Evolutionary conservation across 1,140 invertebrate genomes (phyloP).

Genomic region (Musca vetustissima): DNA sequence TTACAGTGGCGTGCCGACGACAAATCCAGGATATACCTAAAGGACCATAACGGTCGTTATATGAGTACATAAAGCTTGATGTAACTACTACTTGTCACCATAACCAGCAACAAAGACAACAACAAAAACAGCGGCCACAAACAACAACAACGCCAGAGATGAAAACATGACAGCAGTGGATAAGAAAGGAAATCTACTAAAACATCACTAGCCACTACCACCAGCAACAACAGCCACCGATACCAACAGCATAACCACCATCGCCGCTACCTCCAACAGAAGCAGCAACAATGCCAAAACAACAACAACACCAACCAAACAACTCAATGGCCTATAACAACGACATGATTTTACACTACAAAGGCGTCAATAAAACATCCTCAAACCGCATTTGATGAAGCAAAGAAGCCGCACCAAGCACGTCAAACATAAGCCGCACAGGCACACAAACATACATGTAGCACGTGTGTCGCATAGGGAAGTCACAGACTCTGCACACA

Average conservation of each 20-base stretch:
- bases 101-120: constrained; percentile 9
- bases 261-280: too few species aligned
- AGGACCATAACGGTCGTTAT: background rate
- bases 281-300: background rate
- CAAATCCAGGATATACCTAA: constrained; percentile 3
- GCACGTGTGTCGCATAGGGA: constrained; percentile 7
- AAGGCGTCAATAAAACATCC: constrained; percentile 23
- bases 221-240: too few species aligned
- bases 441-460: background rate
- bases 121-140: background rate
- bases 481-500: too few species aligned
- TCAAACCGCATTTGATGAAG: constrained; percentile 19
- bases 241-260: too few species aligned
- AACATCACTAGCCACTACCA: too few species aligned
- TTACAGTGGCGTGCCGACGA: background rate
- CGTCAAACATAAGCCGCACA: background rate
- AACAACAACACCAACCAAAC: constrained; percentile 12
- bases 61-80: constrained; percentile 6
- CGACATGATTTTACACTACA: constrained; percentile 19
- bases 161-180: too few species aligned
- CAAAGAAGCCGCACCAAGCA: constrained; percentile 15
- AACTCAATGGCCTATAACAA: constrained; percentile 20
- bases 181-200: too few species aligned
- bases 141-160: background rate
- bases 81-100: constrained; percentile 18